phyloP scores from a whole-genome alignment of 1,140 invertebrate species.

The Oppia nitens region DNA sequence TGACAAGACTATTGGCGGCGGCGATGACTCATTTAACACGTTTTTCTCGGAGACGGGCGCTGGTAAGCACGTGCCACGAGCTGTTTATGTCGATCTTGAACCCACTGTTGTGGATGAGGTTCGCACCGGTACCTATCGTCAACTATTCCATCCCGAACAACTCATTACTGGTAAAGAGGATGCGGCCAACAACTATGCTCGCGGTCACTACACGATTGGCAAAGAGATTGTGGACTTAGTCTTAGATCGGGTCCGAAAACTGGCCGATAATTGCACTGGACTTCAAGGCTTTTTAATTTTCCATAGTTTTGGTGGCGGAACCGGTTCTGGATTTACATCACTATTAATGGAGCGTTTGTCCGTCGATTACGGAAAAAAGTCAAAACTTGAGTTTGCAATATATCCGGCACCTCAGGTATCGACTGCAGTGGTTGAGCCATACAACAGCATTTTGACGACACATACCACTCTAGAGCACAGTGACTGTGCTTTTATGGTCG shows the following conservation, averaged over 20 bases:
- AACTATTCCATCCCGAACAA: conserved; percentile 50
- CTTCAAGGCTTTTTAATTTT: conserved; percentile 36
- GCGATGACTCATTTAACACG: conserved; percentile 68
- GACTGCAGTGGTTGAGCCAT: conserved; percentile 66
- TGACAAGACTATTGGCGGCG: conserved; percentile 32
- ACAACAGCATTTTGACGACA: conserved; percentile 63
- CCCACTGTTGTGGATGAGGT: conserved; percentile 66
- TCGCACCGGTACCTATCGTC: conserved; percentile 41
- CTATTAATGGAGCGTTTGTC: conserved; percentile 49
- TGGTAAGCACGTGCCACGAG: conserved; percentile 66
- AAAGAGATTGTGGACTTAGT: conserved; percentile 54
- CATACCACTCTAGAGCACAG: conserved; percentile 59
- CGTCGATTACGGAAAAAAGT: conserved; percentile 49
- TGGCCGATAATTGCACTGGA: conserved; percentile 25
- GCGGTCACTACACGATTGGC: conserved; percentile 42
- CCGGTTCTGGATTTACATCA: conserved; percentile 52
- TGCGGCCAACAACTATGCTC: conserved; percentile 40
- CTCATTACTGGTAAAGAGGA: conserved; percentile 45
- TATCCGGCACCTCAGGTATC: conserved; percentile 57
- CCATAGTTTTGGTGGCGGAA: conserved; percentile 40
- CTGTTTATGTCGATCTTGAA: conserved; percentile 67
- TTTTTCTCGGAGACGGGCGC: conserved; percentile 76
- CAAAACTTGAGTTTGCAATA: conserved; percentile 54
- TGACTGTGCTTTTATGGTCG: conserved; percentile 58
- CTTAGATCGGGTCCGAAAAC: conserved; percentile 40